A percentile compares a stretch with the other conserved stretches of the same genome.
Conservation (phyloP, 2,113 vertebrate genomes). For the Dermatemys mawii region DNA sequence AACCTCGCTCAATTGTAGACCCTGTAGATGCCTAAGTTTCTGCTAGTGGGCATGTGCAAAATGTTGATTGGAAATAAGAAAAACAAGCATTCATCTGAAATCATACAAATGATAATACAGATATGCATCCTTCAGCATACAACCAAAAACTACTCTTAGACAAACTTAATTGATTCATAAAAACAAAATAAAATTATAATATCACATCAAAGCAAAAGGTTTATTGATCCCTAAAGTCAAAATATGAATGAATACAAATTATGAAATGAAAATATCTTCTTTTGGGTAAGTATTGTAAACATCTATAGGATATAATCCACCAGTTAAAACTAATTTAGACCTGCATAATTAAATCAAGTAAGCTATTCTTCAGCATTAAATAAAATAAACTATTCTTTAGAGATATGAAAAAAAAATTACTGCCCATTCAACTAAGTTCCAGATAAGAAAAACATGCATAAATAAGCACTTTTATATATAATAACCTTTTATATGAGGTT, state of each 20-base stretch:
- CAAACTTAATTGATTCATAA: neutral
- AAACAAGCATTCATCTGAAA: neutral
- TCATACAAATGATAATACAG: neutral
- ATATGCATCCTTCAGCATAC: neutral
- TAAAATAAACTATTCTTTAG: neutral
- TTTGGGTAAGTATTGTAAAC: neutral
- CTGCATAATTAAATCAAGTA: neutral
- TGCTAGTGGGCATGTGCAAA: too few species aligned
- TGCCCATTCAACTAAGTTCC: neutral
- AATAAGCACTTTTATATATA: neutral
- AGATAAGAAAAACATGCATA: neutral
- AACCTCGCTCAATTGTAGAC: too few species aligned
- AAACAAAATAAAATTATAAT: neutral
- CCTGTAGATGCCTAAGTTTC: too few species aligned
- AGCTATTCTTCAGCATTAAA: neutral
- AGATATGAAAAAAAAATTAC: neutral
- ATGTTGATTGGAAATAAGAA: neutral
- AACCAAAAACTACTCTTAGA: neutral
- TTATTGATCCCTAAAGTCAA: neutral
- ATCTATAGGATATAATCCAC: neutral
- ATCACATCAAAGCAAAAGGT: neutral
- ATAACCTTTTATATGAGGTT: neutral
- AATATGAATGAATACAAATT: neutral
- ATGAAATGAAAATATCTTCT: neutral
- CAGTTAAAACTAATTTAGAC: neutral